Base-by-base conservation (phyloP, 2,113 vertebrate species). In the Chlorodrepanis virens region DNA sequence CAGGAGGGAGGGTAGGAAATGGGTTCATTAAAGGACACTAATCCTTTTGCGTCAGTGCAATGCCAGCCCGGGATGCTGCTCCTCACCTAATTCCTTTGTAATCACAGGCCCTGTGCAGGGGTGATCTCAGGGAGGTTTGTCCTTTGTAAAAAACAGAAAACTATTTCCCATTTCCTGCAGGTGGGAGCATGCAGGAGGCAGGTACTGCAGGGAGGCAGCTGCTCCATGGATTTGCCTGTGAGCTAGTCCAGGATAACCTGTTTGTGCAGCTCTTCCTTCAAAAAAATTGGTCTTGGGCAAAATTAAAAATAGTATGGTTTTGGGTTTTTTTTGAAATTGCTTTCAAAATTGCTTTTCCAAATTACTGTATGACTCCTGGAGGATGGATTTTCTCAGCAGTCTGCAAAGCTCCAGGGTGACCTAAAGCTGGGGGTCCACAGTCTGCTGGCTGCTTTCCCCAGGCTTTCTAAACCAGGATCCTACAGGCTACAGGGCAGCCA, bases 101-200 rank as follows among this genome's bases (percentile, higher is more conserved):
- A 94, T 78, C 22, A 3, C 56, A 40, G 65, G 42, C 42, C 56
- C 22, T 2, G 5, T 47, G 68, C 1, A 1, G 76, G 63, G 64
- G 9, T 44, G 44, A 82, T 37, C 71, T 71, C 47, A 90, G 64
- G 56, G 52, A 59, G 74, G 25, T 91, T 76, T 72, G 65, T 52
- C 21, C 60, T 70, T 35, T 16, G 64, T 31, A 29, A 69, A 83
- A 85, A 42, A 57, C 23, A 44, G 25, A 80, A 88, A 95, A 72
- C 42, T 83, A 88, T 92, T 95, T 96, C 68, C 94, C 79, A 67
- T 94, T 83, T 93, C 68, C 94, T 90, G 86, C 86, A 90, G 83
- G 88, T 83, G 21, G 31, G 85, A 83, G 79, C 94, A 53, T 1
- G 59, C 74, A 85, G 29, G 63, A 59, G 67, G 56, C 76, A 72